Evolutionary conservation across 2,888 invertebrate genomes (phyloP).

Genomic region (Drosophila melanosoma): DNA sequence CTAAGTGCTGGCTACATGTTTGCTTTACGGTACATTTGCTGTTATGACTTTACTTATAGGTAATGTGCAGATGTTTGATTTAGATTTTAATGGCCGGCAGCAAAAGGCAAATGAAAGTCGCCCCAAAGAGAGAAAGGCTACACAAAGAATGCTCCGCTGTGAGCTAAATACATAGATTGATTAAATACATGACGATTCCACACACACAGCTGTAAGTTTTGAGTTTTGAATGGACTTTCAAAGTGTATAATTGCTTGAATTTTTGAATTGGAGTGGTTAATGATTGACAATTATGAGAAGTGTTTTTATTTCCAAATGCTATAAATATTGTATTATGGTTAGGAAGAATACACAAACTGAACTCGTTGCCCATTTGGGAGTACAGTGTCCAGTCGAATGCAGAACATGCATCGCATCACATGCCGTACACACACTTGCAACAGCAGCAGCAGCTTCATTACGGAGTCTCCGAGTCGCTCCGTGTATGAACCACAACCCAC

Average conservation of each 20-base stretch:
- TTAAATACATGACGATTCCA: slow-evolving; percentile 14
- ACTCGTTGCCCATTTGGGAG: slow-evolving; percentile 2
- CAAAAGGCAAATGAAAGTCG: slow-evolving; percentile 46
- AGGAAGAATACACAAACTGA: not conserved
- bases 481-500: slow-evolving; percentile 36
- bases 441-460: slow-evolving; percentile 48
- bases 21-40: slow-evolving; percentile 79
- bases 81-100: slow-evolving; percentile 47
- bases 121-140: slow-evolving; percentile 35
- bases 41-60: slow-evolving; percentile 66
- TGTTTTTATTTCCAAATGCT: not conserved
- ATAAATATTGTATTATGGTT: not conserved
- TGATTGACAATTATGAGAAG: not conserved
- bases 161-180: slow-evolving; percentile 8
- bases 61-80: slow-evolving; percentile 66
- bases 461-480: not conserved
- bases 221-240: not conserved
- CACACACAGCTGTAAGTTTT: slow-evolving; percentile 1
- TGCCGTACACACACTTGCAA: slow-evolving; percentile 16
- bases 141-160: not conserved
- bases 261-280: not conserved
- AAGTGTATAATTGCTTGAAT: not conserved
- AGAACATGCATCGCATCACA: slow-evolving; percentile 20
- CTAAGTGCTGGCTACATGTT: slow-evolving; percentile 66
- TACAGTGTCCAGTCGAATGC: slow-evolving; percentile 29